Conservation (phyloP, 2,797 vertebrate species). For the Chaetophractus vellerosus region DNA sequence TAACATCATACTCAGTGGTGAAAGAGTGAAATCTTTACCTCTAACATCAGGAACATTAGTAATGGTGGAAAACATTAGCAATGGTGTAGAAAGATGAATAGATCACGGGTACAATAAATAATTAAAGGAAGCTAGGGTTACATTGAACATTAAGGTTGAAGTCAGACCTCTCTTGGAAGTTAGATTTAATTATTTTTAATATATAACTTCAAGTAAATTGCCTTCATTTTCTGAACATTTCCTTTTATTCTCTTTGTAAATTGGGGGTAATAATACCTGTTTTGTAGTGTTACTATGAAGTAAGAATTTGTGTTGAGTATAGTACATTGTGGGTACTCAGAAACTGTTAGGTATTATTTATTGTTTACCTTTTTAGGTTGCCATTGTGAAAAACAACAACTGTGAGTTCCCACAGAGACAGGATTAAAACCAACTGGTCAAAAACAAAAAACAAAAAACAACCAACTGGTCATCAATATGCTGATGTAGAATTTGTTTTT, state of each 20-base stretch:
- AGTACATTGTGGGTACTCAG: background rate
- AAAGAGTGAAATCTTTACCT: too few species aligned
- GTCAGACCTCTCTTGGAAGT: background rate
- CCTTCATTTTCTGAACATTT: background rate
- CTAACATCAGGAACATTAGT: too few species aligned
- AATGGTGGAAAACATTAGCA: background rate
- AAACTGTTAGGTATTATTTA: background rate
- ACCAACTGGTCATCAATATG: background rate
- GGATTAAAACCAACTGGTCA: background rate
- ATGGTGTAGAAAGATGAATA: background rate
- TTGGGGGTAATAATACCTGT: background rate
- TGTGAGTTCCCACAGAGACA: background rate
- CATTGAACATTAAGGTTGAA: background rate
- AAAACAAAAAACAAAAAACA: too few species aligned
- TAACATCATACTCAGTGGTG: too few species aligned
- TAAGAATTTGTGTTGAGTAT: background rate
- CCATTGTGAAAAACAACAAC: background rate
- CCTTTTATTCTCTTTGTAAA: background rate
- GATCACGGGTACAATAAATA: background rate
- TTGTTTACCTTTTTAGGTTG: background rate
- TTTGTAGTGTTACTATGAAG: background rate
- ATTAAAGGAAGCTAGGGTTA: background rate
- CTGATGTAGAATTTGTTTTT: background rate
- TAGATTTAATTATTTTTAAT: background rate
- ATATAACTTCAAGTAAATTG: background rate